Conservation (phyloP, 2,113 vertebrate genomes). For the Xenopus borealis region DNA sequence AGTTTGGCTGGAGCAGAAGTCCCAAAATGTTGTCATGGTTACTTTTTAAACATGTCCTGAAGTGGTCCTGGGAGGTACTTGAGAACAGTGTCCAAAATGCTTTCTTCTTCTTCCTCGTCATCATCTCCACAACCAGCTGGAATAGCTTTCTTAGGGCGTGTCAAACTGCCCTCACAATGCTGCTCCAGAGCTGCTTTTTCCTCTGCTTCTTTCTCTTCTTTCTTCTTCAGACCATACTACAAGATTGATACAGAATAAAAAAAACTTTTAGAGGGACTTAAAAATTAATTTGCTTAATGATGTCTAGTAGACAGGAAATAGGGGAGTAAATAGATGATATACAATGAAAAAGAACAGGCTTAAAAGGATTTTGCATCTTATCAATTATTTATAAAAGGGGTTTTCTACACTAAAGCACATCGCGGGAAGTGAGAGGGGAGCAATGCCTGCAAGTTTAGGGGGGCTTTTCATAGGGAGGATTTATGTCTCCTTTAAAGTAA, state of each 20-base stretch:
- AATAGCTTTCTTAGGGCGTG: constrained; percentile 93
- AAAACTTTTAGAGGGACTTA: neutral
- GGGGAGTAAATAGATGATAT: too few species aligned
- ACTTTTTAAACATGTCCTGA: constrained; percentile 99
- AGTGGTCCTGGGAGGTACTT: constrained; percentile 95
- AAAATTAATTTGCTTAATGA: too few species aligned
- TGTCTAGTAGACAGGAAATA: too few species aligned
- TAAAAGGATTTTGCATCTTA: too few species aligned
- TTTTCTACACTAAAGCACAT: too few species aligned
- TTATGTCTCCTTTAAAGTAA: too few species aligned
- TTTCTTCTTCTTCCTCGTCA: constrained; percentile 92
- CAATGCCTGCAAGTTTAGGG: too few species aligned
- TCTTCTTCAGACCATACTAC: constrained; percentile 97
- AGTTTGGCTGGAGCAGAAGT: constrained; percentile 32
- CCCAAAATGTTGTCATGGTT: constrained; percentile 54
- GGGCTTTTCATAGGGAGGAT: too few species aligned
- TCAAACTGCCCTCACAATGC: constrained; percentile 93
- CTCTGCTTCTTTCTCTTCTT: constrained; percentile 96
- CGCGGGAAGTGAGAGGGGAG: too few species aligned
- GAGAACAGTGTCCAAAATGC: constrained; percentile 97
- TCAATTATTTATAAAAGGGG: too few species aligned
- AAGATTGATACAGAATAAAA: neutral
- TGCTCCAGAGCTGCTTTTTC: constrained; percentile 96
- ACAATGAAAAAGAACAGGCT: too few species aligned
- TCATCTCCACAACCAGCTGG: constrained; percentile 89